phyloP scores from a whole-genome alignment of 2,113 vertebrate species.

The Sylvilagus bachmani region DNA sequence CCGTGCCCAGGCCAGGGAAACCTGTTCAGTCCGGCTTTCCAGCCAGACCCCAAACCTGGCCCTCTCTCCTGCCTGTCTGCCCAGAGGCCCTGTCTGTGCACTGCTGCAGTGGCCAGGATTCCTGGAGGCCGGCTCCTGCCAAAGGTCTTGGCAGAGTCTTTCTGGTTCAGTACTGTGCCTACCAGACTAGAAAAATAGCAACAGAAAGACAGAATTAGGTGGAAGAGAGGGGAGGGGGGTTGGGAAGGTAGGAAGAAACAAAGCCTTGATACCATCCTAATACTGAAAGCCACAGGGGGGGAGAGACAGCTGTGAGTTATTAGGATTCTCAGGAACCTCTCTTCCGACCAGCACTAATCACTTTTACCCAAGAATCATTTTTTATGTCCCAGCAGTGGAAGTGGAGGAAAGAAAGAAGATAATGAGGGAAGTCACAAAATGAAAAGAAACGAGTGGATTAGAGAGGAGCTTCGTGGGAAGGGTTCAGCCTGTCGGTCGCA shows the following conservation, averaged over 20 bases:
- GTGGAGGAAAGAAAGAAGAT: background rate
- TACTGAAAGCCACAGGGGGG: background rate
- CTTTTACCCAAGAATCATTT: constrained; percentile 65
- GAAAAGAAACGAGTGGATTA: background rate
- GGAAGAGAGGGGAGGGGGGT: background rate
- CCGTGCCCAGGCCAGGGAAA: background rate
- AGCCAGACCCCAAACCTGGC: constrained; percentile 59
- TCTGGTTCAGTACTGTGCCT: constrained; percentile 68
- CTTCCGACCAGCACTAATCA: constrained; percentile 58
- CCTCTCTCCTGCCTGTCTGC: constrained; percentile 29
- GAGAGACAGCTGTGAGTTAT: constrained; percentile 58
- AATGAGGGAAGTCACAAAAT: constrained; percentile 14
- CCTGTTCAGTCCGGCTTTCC: background rate
- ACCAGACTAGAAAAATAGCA: constrained; percentile 80
- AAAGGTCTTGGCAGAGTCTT: constrained; percentile 72
- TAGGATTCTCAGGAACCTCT: constrained; percentile 44
- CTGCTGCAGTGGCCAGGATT: constrained; percentile 31
- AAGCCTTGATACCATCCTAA: constrained; percentile 5
- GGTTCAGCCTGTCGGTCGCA: background rate
- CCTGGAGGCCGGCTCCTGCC: constrained; percentile 63
- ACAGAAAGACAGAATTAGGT: constrained; percentile 57
- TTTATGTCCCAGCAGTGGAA: constrained; percentile 70
- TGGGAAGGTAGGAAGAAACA: background rate
- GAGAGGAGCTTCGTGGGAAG: background rate
- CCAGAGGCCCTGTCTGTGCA: constrained; percentile 28